Percentiles rank a stretch among this genome's conserved stretches.
phyloP scores from a whole-genome alignment of 2,113 vertebrate species.

The Ascaphus truei region DNA sequence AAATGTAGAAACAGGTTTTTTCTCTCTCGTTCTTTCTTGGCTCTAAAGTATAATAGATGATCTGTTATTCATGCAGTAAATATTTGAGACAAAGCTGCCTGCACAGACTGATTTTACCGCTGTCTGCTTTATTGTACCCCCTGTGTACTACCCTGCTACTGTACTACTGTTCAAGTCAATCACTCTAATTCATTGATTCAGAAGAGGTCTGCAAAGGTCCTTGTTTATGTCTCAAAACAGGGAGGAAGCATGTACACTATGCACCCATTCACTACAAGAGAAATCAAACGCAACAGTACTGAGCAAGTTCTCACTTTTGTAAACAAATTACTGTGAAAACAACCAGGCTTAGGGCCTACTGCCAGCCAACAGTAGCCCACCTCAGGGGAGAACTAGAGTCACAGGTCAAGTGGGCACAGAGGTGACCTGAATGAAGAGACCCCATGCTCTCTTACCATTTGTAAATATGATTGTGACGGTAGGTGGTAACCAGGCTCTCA shows the following conservation, averaged over 20 bases:
- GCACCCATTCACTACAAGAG: slow-evolving; percentile 23
- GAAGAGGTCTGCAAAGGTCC: slow-evolving; percentile 45
- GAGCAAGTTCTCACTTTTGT: too few species aligned
- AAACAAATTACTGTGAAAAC: too few species aligned
- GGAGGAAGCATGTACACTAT: slow-evolving; percentile 38
- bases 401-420: too few species aligned
- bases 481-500: too few species aligned
- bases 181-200: slow-evolving; percentile 41
- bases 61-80: slow-evolving; percentile 49
- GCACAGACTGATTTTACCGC: slow-evolving; percentile 36
- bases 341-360: too few species aligned
- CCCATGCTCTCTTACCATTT: too few species aligned
- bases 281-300: background rate
- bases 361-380: too few species aligned
- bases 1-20: background rate
- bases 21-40: slow-evolving; percentile 39
- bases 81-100: slow-evolving; percentile 51
- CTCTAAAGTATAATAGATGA: slow-evolving; percentile 39
- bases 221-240: slow-evolving; percentile 31
- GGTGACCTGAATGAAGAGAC: too few species aligned
- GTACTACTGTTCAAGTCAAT: slow-evolving; percentile 54
- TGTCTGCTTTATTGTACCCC: slow-evolving; percentile 42
- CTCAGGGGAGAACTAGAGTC: too few species aligned
- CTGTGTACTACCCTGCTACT: slow-evolving; percentile 39
- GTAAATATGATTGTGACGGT: too few species aligned